These are phyloP conservation scores for Ondatra zibethicus DNA, from an alignment of 2,113 vertebrate species.

Conservation along the genomic window DNA sequence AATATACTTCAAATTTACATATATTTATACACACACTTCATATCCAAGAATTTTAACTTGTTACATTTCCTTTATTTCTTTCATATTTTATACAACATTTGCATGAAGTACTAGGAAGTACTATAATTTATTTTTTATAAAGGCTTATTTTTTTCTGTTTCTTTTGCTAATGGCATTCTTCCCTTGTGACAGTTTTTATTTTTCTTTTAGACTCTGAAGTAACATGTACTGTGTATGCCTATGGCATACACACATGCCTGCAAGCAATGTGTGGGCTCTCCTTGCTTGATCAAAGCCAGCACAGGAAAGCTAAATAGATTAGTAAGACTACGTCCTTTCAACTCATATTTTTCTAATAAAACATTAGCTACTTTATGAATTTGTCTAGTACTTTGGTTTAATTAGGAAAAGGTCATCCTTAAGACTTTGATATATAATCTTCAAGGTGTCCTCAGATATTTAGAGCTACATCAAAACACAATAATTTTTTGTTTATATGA, in stretches of 20 bases:
- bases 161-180: conserved; percentile 17
- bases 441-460: not conserved
- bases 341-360: not conserved
- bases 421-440: not conserved
- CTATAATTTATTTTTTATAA: conserved; percentile 66
- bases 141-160: conserved; percentile 53
- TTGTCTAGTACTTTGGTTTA: conserved; percentile 32
- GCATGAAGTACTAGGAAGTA: not conserved
- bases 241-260: not conserved
- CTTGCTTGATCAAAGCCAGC: conserved; percentile 43
- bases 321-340: not conserved
- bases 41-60: conserved; percentile 15
- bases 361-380: not conserved
- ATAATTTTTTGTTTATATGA: not conserved
- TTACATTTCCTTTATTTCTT: not conserved
- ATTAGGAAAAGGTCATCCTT: not conserved
- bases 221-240: not conserved
- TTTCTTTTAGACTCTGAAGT: conserved; percentile 51
- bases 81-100: conserved; percentile 44
- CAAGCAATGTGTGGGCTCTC: conserved; percentile 1
- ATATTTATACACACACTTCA: not conserved
- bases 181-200: conserved; percentile 46
- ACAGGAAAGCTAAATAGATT: not conserved
- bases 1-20: not conserved
- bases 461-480: not conserved